phyloP scores from a whole-genome alignment of 92 coral and sea anemone species.

The Epizoanthus scotinus region DNA sequence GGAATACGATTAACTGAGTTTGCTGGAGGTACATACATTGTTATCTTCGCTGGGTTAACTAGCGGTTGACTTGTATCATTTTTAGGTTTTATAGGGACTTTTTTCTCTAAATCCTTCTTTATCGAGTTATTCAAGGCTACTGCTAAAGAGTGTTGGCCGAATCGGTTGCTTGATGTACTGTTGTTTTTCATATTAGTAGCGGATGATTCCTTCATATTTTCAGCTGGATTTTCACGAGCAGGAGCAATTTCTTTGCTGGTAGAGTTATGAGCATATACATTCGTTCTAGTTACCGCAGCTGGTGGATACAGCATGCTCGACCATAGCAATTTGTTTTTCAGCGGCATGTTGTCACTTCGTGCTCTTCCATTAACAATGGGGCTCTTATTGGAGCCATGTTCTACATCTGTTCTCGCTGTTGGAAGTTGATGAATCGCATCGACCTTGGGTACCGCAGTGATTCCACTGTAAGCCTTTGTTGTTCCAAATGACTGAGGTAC shows the following conservation, averaged over 20 bases:
- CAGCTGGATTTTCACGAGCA: too few species aligned
- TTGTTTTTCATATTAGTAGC: neutral
- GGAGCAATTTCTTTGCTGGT: neutral
- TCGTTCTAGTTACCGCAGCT: constrained; percentile 14
- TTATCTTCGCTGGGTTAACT: neutral
- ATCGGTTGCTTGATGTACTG: neutral
- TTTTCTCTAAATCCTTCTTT: constrained; percentile 1
- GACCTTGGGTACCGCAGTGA: neutral
- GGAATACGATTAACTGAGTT: neutral
- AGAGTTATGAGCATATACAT: neutral
- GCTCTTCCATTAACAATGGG: neutral
- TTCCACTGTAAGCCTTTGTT: neutral
- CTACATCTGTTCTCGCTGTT: neutral
- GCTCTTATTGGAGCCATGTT: neutral
- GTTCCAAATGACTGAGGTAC: neutral
- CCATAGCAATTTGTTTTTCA: constrained; percentile 15
- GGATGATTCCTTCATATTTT: neutral
- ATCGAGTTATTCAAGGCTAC: constrained; percentile 29
- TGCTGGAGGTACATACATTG: neutral
- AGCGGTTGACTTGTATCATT: neutral
- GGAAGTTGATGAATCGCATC: neutral
- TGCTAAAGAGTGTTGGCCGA: constrained; percentile 14
- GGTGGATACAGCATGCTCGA: constrained; percentile 20
- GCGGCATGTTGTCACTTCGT: neutral
- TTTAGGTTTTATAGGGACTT: neutral